A percentile compares a stretch with the other conserved stretches of the same genome.
phyloP scores from a whole-genome alignment of 2,888 invertebrate genomes.

The Biston stratarius region DNA sequence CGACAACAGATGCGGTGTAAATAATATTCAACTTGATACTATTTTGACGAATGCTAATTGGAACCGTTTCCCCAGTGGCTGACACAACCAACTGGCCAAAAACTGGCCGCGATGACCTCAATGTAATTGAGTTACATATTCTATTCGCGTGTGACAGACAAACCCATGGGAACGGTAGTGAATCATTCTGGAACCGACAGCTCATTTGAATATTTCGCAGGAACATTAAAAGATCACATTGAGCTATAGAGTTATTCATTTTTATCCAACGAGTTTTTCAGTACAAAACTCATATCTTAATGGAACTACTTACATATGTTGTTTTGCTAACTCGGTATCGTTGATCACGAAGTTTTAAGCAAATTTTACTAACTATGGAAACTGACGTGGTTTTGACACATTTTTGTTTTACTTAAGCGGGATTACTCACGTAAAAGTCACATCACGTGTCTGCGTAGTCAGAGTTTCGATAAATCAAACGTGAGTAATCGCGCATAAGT shows the following conservation, averaged over 20 bases:
- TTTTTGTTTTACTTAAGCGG: no score
- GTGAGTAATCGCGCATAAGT: no score
- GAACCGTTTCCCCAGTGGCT: slow-evolving; percentile 12
- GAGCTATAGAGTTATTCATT: neutral
- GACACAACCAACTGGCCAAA: slow-evolving; percentile 27
- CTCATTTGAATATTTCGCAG: slow-evolving; percentile 31
- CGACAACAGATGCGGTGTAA: no score
- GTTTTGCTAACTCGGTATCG: no score
- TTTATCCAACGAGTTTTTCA: neutral
- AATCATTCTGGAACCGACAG: slow-evolving; percentile 38
- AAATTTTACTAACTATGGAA: no score
- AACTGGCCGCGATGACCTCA: slow-evolving; percentile 44
- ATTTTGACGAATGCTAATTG: neutral
- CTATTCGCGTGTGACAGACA: slow-evolving; percentile 53
- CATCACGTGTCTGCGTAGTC: no score
- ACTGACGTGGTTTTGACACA: no score
- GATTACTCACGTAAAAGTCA: no score
- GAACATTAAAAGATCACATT: slow-evolving; percentile 15
- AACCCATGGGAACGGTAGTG: slow-evolving; percentile 59
- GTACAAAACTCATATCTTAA: neutral
- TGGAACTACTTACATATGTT: neutral
- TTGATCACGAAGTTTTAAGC: no score
- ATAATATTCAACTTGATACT: no score
- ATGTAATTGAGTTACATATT: slow-evolving; percentile 61
- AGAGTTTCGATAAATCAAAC: no score